A percentile compares a stretch with the other conserved stretches of the same genome.
phyloP scores from a whole-genome alignment of 2,797 vertebrate genomes.

The Ctenochaetus hawaiiensis region DNA sequence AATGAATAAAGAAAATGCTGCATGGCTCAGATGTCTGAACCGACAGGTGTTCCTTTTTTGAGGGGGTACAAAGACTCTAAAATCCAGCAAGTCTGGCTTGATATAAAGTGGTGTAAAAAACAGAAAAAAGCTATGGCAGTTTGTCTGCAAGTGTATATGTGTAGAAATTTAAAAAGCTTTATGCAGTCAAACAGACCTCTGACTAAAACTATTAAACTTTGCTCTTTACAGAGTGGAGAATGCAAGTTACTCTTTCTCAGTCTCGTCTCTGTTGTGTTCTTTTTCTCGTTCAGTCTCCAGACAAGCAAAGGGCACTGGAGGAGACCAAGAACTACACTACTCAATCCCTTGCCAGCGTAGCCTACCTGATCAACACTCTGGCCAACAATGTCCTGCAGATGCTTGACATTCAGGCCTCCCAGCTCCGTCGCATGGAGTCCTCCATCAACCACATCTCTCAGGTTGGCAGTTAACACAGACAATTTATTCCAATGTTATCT shows the following conservation, averaged over 20 bases:
- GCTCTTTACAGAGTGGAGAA: background rate
- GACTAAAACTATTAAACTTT: too few relatives aligned
- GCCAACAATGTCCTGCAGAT: constrained; percentile 99
- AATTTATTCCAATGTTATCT: too few relatives aligned
- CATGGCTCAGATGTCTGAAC: too few relatives aligned
- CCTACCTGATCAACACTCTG: constrained; percentile 98
- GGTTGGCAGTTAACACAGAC: constrained; percentile 71
- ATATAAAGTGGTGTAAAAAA: too few relatives aligned
- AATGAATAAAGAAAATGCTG: too few relatives aligned
- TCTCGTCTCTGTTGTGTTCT: background rate
- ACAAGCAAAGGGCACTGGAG: constrained; percentile 96
- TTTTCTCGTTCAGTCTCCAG: constrained; percentile 87
- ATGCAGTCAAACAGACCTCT: too few relatives aligned
- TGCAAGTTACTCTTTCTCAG: background rate
- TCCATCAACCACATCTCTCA: constrained; percentile 99
- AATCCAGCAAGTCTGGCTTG: too few relatives aligned
- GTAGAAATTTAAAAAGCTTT: too few relatives aligned
- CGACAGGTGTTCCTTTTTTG: too few relatives aligned
- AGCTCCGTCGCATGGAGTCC: constrained; percentile 97
- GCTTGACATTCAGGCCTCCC: constrained; percentile 98
- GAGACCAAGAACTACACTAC: constrained; percentile 99
- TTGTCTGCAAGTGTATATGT: too few relatives aligned
- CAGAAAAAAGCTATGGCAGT: too few relatives aligned
- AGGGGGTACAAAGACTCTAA: too few relatives aligned
- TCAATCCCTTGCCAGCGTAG: constrained; percentile 97